These are phyloP conservation scores for Grallaria varia DNA, from an alignment of 2,113 vertebrate genomes.

Conservation along the genomic window DNA sequence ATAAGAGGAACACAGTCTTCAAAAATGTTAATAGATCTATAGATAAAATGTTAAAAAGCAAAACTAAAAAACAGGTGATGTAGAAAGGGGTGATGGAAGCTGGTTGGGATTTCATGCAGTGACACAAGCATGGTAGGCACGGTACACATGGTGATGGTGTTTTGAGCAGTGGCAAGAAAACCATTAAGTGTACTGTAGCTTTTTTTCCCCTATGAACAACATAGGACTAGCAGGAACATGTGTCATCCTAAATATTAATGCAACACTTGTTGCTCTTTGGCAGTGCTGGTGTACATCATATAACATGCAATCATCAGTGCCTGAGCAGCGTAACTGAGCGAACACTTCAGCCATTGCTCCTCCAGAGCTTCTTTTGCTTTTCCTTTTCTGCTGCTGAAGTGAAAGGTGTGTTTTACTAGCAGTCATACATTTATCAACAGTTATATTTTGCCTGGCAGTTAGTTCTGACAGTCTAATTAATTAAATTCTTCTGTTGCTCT, in stretches of 20 bases:
- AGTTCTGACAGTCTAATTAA: neutral
- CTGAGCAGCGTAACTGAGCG: neutral
- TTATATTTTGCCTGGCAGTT: neutral
- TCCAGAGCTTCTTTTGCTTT: neutral
- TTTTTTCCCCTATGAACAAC: neutral
- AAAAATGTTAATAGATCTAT: neutral
- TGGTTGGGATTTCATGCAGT: neutral
- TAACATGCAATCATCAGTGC: fast-evolving
- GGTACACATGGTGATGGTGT: fast-evolving
- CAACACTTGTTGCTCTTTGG: neutral
- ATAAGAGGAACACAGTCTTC: neutral
- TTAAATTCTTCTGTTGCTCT: neutral
- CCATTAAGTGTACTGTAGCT: neutral
- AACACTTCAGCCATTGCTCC: neutral
- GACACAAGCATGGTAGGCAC: neutral
- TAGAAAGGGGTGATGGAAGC: neutral
- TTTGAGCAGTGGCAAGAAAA: neutral
- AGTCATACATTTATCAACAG: neutral
- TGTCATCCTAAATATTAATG: neutral
- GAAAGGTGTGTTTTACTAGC: neutral
- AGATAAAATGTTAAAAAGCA: neutral
- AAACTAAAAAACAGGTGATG: neutral
- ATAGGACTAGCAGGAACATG: neutral
- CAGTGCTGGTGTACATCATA: neutral
- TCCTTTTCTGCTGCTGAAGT: neutral